Conservation (phyloP, 1,140 invertebrate species). For the Physella acuta region DNA sequence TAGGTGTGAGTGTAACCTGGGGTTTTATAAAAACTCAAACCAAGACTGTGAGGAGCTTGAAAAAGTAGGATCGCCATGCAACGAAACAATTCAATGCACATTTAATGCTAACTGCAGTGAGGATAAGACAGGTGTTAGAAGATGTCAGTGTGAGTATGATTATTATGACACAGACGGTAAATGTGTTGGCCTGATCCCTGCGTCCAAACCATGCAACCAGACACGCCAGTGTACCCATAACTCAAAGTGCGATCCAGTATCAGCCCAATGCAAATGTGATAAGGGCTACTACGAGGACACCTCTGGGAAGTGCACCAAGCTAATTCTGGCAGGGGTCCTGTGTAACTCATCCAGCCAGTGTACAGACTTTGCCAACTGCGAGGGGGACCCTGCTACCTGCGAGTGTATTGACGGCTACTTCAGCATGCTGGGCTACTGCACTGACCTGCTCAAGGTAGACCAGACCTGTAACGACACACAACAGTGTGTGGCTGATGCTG, state of each 20-base stretch:
- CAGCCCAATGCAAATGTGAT: constrained; percentile 21
- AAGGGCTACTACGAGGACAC: constrained; percentile 20
- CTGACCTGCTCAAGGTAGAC: constrained; percentile 10
- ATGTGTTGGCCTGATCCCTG: constrained; percentile 17
- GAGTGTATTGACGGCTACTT: constrained; percentile 15
- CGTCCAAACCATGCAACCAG: constrained; percentile 6
- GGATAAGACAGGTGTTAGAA: neutral
- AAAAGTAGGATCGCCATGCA: constrained; percentile 11
- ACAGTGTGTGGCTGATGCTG: constrained; percentile 22
- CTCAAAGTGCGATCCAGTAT: constrained; percentile 13
- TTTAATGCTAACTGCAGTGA: constrained; percentile 22
- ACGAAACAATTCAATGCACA: constrained; percentile 21
- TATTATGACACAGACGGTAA: constrained; percentile 6
- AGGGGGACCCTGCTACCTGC: neutral
- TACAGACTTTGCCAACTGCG: constrained; percentile 9
- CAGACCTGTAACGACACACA: constrained; percentile 14
- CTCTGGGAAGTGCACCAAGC: constrained; percentile 5
- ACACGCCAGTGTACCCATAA: constrained; percentile 24
- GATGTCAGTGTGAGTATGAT: constrained; percentile 18
- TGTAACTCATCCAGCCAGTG: constrained; percentile 26
- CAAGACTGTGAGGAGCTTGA: neutral
- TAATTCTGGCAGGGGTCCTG: neutral
- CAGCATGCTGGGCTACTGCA: constrained; percentile 7
- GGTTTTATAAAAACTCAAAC: constrained; percentile 18
- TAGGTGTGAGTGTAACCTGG: constrained; percentile 9